Evolutionary conservation across 1,140 invertebrate genomes (phyloP), one percentile per base, ranked within the genome.

Genomic region (Pseudachorutes palmiensis): DNA sequence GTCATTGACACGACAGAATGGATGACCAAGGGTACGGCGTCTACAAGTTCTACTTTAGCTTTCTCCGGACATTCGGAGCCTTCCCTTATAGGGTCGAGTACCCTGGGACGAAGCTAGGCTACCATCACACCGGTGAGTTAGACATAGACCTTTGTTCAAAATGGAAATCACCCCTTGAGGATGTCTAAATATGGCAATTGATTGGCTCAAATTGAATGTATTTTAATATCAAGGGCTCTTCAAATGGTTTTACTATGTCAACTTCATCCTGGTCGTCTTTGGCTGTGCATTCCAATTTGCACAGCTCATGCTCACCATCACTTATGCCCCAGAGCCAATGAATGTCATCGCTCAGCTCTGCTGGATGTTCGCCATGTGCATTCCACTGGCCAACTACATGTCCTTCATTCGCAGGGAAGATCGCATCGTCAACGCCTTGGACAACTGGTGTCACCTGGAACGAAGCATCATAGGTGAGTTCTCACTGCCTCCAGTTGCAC

Each of bases 211-310:
- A n/a, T n/a, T n/a, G n/a, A n/a, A n/a, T n/a, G n/a, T n/a, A n/a
- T n/a, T n/a, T n/a, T n/a, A n/a, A n/a, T n/a, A n/a, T n/a, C n/a
- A n/a, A 22, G 72, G 72, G 24, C 32, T 64, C 26, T 74, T 61
- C 48, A 74, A 70, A 62, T 74, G 70, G 72, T 64, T 74, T 49
- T 74, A 73, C 64, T 74, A 74, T 63, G 57, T 74, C 68, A 74
- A 74, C 57, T 74, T 70, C 57, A 61, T 74, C 5, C 65, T 33
- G 1, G 55, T 70, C 45, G 41, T 70, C n/a, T 74, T 74, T 33
- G 68, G 68, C 1, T 49, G 60, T 0, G 65, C 68, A 1, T 74
- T 74, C 51, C 70, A 74, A 59, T 58, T 61, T 1, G 70, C 69
- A 2, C 68, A 71, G 41, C 66, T 73, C 24, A 28, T 65, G 14